Evolutionary conservation across 2,113 vertebrate genomes (phyloP), one percentile per base, ranked within the genome.

Genomic region (Sclerurus mexicanus): DNA sequence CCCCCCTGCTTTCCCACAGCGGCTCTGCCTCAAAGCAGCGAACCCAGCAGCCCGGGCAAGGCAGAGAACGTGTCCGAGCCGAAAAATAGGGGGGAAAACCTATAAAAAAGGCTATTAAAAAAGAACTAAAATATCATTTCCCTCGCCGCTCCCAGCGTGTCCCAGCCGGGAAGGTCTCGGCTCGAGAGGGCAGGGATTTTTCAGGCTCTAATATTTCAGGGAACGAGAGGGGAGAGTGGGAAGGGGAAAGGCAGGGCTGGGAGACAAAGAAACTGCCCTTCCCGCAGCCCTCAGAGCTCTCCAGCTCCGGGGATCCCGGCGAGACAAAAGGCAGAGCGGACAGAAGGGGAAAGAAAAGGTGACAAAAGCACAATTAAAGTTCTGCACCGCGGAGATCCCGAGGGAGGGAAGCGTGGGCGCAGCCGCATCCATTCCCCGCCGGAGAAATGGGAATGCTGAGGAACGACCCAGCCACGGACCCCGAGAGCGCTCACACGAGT

Each of bases 261-360:
- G 74, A 97, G 94, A 97, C 95, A 97, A 97, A 97, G 96, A 92
- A 97, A 93, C 16, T 67, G 60, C 87, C 95, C 87, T 90, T 39
- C 95, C 95, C 23, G 91, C 93, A 87, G 81, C 92, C 71, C 13
- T 6, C 3, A 8, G 66, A 71, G 89, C 83, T 79, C 46, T 46
- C 46, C 46, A 19, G 20, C 46, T 46, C 46, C 20, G 46, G 46
- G 46, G 46, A 21, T 62, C 86, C 2, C 87, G 28, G 39, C 16
- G 10, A 64, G 64, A 96, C 95, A 97, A 96, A 95, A 94, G 92
- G 39, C n/a, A 39, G 44, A 83, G 79, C 10, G 59, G 64, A 10
- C 7, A 2, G n/a, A 33, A 8, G 37, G 24, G 27, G 10, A 23
- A 33, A 44, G 12, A 19, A 23, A 40, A 55, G 24, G 24, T 25